Conservation (phyloP, 2,113 vertebrate species). For the Suricata suricatta region DNA sequence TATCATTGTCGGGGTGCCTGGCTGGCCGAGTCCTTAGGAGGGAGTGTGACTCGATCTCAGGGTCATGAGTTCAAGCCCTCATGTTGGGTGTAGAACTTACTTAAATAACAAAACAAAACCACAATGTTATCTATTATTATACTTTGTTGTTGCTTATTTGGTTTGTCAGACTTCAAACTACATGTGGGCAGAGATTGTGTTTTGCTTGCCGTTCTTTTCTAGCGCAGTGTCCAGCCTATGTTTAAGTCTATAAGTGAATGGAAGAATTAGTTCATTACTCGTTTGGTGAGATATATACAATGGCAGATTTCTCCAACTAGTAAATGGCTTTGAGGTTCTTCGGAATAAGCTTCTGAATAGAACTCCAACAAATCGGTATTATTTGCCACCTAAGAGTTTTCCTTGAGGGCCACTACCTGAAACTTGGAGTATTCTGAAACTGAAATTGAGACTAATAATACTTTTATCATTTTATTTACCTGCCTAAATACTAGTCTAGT, state of each 20-base stretch:
- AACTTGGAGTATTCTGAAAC: not conserved
- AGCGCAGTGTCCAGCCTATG: not conserved
- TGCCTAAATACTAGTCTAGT: not conserved
- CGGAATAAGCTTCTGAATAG: not conserved
- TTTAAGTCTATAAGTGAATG: not conserved
- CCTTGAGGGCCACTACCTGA: not conserved
- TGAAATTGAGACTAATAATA: not conserved
- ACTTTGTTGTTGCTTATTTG: not conserved
- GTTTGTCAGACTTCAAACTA: not conserved
- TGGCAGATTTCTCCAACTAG: not conserved
- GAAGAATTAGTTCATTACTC: not conserved
- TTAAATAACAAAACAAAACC: not conserved
- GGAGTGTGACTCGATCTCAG: not conserved
- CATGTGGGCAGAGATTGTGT: not conserved
- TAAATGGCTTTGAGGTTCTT: not conserved
- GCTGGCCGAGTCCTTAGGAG: not conserved
- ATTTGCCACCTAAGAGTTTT: slow-evolving; percentile 16
- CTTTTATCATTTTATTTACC: not conserved
- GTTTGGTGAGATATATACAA: slow-evolving; percentile 23
- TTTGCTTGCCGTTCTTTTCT: not conserved
- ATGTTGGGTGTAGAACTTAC: not conserved
- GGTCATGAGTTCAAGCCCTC: not conserved
- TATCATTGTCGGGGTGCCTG: not conserved
- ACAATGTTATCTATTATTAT: not conserved
- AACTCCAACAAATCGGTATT: not conserved